These are phyloP conservation scores for Drosophila eohydei DNA, from an alignment of 2,888 invertebrate genomes.

Conservation along the genomic window DNA sequence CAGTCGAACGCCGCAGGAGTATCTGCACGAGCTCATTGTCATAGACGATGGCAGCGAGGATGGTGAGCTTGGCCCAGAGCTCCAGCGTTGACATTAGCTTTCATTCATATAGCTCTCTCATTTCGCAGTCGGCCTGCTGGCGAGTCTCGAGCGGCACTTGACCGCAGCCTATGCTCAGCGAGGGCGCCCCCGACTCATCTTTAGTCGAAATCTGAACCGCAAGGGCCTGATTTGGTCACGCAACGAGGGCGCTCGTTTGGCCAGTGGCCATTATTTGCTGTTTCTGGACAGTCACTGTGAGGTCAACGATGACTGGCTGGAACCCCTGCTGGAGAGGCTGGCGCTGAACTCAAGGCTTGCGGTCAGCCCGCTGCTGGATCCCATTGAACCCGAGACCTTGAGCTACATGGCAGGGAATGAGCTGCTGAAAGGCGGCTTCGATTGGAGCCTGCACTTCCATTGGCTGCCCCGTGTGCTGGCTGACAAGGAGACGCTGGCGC, in stretches of 20 bases:
- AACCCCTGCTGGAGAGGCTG: constrained; percentile 84
- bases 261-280: constrained; percentile 83
- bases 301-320: constrained; percentile 84
- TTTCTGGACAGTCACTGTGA: constrained; percentile 85
- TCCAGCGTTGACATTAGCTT: too few relatives aligned
- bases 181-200: constrained; percentile 14
- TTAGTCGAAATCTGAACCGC: constrained; percentile 71
- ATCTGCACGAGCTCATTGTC: constrained; percentile 80
- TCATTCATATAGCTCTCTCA: not conserved
- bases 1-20: constrained; percentile 68
- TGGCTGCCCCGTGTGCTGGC: constrained; percentile 82
- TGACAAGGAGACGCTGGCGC: constrained; percentile 37
- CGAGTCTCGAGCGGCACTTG: constrained; percentile 33
- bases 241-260: constrained; percentile 81
- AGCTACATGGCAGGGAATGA: constrained; percentile 81
- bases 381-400: constrained; percentile 84
- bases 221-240: constrained; percentile 84
- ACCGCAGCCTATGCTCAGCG: constrained; percentile 1
- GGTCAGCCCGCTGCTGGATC: constrained; percentile 85
- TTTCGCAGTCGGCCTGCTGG: constrained; percentile 48
- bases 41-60: constrained; percentile 82
- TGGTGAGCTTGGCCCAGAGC: constrained; percentile 55
- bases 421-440: constrained; percentile 85
- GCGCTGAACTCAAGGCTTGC: constrained; percentile 53
- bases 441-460: constrained; percentile 86